Evolutionary conservation across 2,888 invertebrate species (phyloP).

Genomic region (Apotomis capreana): DNA sequence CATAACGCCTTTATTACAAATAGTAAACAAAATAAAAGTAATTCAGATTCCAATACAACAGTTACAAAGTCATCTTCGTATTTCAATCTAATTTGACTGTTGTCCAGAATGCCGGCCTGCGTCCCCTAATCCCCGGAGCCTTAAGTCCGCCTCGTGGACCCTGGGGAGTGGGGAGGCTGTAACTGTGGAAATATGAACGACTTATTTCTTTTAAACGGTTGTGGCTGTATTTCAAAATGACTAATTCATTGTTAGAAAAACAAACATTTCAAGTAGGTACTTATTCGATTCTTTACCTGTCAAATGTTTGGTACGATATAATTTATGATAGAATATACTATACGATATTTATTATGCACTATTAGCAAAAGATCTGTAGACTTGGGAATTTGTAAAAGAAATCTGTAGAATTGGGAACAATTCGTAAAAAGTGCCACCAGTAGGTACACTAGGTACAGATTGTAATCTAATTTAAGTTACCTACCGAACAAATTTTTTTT

Average conservation of each 20-base stretch:
- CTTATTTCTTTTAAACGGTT: neutral
- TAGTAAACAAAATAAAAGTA: neutral
- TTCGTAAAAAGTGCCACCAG: no score
- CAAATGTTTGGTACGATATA: no score
- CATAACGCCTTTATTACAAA: neutral
- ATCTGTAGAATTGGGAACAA: no score
- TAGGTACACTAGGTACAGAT: no score
- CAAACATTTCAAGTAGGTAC: neutral
- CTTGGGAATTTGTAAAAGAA: no score
- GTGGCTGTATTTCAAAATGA: neutral
- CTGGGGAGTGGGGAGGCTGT: neutral
- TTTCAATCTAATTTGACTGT: neutral
- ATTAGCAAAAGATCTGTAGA: no score
- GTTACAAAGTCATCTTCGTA: conserved; percentile 1
- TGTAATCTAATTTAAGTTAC: no score
- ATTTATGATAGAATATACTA: no score
- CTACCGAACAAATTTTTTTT: no score
- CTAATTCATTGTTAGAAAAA: no score
- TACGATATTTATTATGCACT: no score
- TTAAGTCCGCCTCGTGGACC: neutral
- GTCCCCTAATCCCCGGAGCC: conserved; percentile 1
- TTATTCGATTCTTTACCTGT: neutral
- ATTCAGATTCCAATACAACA: neutral
- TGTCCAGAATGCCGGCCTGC: neutral
- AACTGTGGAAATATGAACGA: conserved; percentile 10